phyloP scores from a whole-genome alignment of 92 coral and sea anemone genomes.

The Anthopleura xanthogrammica region DNA sequence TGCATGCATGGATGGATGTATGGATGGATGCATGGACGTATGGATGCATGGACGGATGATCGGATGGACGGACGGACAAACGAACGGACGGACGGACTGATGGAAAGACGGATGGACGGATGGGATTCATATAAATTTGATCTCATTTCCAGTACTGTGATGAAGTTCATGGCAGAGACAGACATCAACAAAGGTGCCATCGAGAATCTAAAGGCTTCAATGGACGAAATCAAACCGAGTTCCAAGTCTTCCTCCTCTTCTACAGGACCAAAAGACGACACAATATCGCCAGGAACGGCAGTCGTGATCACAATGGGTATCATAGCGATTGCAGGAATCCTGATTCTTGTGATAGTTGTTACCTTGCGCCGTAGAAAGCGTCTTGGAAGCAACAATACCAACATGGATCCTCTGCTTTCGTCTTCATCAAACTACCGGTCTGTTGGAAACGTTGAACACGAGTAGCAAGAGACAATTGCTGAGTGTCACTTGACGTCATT shows the following conservation, averaged over 20 bases:
- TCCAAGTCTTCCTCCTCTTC: slow-evolving; percentile 33
- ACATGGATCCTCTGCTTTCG: slow-evolving; percentile 25
- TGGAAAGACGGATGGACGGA: too few species aligned
- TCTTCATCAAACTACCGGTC: slow-evolving; percentile 29
- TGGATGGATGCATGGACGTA: too few species aligned
- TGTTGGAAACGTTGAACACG: slow-evolving; percentile 20
- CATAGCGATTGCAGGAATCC: slow-evolving; percentile 49
- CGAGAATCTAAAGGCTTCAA: slow-evolving; percentile 25
- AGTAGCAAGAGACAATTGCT: not conserved
- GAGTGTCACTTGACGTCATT: too few species aligned
- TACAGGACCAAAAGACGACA: slow-evolving; percentile 18
- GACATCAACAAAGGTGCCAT: slow-evolving; percentile 49
- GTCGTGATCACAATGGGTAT: slow-evolving; percentile 70
- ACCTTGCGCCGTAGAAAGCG: slow-evolving; percentile 51
- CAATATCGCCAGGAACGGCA: slow-evolving; percentile 60
- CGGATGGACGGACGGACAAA: too few species aligned
- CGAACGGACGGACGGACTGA: too few species aligned
- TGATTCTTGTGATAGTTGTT: slow-evolving; percentile 52
- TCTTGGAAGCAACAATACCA: slow-evolving; percentile 15
- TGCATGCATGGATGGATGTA: too few species aligned
- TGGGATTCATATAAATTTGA: not conserved
- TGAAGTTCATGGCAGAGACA: slow-evolving; percentile 14
- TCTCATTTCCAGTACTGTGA: slow-evolving; percentile 29
- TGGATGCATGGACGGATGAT: too few species aligned
- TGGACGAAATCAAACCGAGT: not conserved